A percentile compares a stretch with the other conserved stretches of the same genome.
These are phyloP conservation scores for Pocillopora verrucosa DNA, from an alignment of 64 coral and sea anemone genomes.

Conservation along the genomic window DNA sequence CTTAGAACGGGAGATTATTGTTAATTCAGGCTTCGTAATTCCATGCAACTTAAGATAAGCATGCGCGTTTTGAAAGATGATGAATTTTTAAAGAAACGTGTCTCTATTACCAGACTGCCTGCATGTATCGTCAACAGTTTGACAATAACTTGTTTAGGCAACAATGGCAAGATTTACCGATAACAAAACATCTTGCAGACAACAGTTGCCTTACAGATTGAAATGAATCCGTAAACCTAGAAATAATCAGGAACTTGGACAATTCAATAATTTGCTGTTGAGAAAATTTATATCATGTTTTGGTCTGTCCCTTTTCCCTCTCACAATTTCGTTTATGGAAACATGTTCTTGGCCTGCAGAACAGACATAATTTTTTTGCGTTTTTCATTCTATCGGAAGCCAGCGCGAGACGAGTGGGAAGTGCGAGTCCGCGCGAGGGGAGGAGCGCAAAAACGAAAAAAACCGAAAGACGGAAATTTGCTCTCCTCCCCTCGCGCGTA, in stretches of 20 bases:
- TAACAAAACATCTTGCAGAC: neutral
- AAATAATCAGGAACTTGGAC: neutral
- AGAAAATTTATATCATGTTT: neutral
- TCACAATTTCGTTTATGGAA: too few relatives aligned
- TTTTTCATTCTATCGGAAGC: too few relatives aligned
- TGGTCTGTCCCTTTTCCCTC: neutral
- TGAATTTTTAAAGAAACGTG: slow-evolving; percentile 50
- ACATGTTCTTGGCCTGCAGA: too few relatives aligned
- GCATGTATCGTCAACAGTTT: neutral
- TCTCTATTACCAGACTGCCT: neutral
- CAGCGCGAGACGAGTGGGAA: too few relatives aligned
- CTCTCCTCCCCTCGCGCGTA: too few relatives aligned
- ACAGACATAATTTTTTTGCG: too few relatives aligned
- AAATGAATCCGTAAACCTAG: too few relatives aligned
- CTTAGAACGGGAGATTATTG: neutral
- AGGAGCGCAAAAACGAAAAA: too few relatives aligned
- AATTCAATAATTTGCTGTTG: neutral
- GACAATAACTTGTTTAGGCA: neutral
- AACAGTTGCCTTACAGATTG: neutral
- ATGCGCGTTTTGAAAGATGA: slow-evolving; percentile 4
- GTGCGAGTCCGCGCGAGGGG: too few relatives aligned
- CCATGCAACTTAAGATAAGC: neutral
- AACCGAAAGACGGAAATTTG: too few relatives aligned
- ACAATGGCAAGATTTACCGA: neutral
- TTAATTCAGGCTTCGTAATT: neutral